Base-by-base conservation (phyloP, 2,888 invertebrate species). In the Torymus texanus region DNA sequence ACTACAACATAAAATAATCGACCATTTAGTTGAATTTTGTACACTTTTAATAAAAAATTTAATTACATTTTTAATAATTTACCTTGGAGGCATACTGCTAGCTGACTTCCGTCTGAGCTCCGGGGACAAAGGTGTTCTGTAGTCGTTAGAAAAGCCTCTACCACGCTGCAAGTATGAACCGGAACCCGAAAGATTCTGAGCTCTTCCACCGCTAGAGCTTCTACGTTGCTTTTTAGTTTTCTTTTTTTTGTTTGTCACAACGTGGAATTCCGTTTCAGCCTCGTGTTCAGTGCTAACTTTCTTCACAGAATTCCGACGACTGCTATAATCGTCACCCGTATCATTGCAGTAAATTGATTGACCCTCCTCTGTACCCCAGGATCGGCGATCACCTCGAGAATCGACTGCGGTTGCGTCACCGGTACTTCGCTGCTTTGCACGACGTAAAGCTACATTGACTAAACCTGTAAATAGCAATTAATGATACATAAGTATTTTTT, bases 201-300 rank as follows among this genome's bases (percentile, higher is more conserved):
- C 88, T 72, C 90, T 86, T 79, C 89, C 85, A 72, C 90, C 90
- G 73, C 90, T 90, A 59, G 88, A 89, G 82, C 90, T 90, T 61
- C 90, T 87, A 82, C 91, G 92, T 85, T 94, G 93, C 87, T 95
- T 95, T 86, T 95, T 95, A 86, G 94, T 93, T 87, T 94, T 94
- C 90, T 95, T 95, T 89, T 88, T 88, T 55, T 95, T 95, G 88
- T 96, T 96, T 89, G 95, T 96, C 73, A 97, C 96, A 72, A 95
- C 95, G 89, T 95, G 94, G 91, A 96, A 97, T 87, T 96, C 96
- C 13, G 94, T 88, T 85, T 91, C 89, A 68, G 89, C 87, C 85
- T 91, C 87, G 59, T 85, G 82, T 62, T 89, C 89, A 65, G 79
- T 74, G 67, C 67, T 74, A 24, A 74, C 78, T 29, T 88, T 86